These are phyloP conservation scores for Caerostris darwini DNA, from an alignment of 1,140 invertebrate genomes.

Conservation along the genomic window DNA sequence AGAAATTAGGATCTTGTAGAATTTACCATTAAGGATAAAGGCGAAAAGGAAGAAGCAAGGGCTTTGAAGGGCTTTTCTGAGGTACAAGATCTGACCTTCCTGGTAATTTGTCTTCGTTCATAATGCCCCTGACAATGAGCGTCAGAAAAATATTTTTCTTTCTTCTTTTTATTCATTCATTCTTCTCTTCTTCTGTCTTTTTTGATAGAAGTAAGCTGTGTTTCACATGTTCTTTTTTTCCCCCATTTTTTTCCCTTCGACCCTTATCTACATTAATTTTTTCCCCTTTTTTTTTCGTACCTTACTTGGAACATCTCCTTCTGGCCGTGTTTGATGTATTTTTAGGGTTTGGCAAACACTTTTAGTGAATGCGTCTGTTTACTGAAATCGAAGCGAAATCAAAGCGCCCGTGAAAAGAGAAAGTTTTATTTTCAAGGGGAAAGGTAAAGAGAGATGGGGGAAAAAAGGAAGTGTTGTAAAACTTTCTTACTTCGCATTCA, in stretches of 20 bases:
- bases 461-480: not conserved
- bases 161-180: not conserved
- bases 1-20: not conserved
- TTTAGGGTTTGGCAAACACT: conserved; percentile 55
- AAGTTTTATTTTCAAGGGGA: not conserved
- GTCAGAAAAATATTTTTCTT: conserved; percentile 36
- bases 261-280: not conserved
- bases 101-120: conserved; percentile 71
- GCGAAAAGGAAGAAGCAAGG: not conserved
- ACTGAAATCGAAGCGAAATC: conserved; percentile 50
- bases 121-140: conserved; percentile 57
- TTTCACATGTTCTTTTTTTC: conserved; percentile 23
- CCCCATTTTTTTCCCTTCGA: not conserved
- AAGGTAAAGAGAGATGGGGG: too few relatives aligned
- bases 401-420: not conserved
- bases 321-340: conserved; percentile 50
- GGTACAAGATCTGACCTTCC: conserved; percentile 46
- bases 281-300: not conserved
- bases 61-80: not conserved
- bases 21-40: not conserved
- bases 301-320: conserved; percentile 25
- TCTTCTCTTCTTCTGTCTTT: not conserved
- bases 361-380: conserved; percentile 53
- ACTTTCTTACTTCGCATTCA: not conserved
- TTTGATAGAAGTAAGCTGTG: conserved; percentile 3